phyloP scores from a whole-genome alignment of 1,140 invertebrate genomes.

The Leptestheria dahalacensis region DNA sequence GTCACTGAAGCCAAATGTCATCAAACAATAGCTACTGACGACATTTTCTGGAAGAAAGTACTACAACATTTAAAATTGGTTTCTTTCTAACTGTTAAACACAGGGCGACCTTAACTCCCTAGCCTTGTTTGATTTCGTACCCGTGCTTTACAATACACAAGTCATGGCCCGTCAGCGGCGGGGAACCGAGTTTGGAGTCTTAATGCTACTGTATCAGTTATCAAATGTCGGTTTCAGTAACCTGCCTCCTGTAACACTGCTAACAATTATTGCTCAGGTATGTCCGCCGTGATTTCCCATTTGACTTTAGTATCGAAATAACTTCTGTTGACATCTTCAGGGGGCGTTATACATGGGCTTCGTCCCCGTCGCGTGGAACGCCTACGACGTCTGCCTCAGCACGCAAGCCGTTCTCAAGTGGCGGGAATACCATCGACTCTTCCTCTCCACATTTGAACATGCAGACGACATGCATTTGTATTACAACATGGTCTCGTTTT shows the following conservation, averaged over 20 bases:
- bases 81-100: too few relatives aligned
- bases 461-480: constrained; percentile 55
- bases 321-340: constrained; percentile 24
- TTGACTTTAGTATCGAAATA: constrained; percentile 6
- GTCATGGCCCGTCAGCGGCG: constrained; percentile 10
- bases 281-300: not conserved
- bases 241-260: constrained; percentile 46
- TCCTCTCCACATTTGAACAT: constrained; percentile 47
- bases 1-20: too few relatives aligned
- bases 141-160: too few relatives aligned
- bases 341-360: constrained; percentile 33
- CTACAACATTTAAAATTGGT: too few relatives aligned
- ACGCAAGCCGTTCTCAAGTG: constrained; percentile 35
- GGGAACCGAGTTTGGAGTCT: constrained; percentile 25
- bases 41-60: too few relatives aligned
- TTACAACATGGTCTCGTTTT: constrained; percentile 55
- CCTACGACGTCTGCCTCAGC: constrained; percentile 43
- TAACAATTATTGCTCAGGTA: constrained; percentile 35
- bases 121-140: too few relatives aligned
- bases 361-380: constrained; percentile 37
- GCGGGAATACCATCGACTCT: constrained; percentile 39
- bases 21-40: too few relatives aligned
- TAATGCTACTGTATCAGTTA: constrained; percentile 27
- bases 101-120: too few relatives aligned
- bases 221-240: constrained; percentile 38